Evolutionary conservation across 2,888 invertebrate genomes (phyloP).

Genomic region (Lithophane leautieri): DNA sequence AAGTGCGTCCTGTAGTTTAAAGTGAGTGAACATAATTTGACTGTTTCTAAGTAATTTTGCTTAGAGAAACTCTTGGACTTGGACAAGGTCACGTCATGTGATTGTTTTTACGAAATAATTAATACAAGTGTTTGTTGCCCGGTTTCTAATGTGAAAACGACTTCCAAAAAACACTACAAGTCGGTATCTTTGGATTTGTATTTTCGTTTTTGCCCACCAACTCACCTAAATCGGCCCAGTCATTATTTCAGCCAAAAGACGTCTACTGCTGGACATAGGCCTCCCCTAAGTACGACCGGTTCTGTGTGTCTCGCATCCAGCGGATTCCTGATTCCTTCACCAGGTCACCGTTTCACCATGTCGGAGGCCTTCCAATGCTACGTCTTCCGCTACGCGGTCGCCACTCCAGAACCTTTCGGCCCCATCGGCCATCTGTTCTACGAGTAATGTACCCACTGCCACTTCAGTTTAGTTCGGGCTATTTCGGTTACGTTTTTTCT

Average conservation of each 20-base stretch:
- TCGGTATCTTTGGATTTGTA: not conserved
- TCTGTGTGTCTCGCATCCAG: too few species aligned
- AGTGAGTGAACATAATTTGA: constrained; percentile 1
- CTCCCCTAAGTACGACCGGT: too few species aligned
- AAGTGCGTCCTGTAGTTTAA: constrained; percentile 15
- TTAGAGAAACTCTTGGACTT: not conserved
- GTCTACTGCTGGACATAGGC: too few species aligned
- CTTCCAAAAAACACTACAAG: not conserved
- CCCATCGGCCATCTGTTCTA: too few species aligned
- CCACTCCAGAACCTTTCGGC: too few species aligned
- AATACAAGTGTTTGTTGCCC: not conserved
- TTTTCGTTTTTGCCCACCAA: not conserved
- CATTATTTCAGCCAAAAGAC: not conserved
- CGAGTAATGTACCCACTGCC: too few species aligned
- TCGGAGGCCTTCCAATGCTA: too few species aligned
- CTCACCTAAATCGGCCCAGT: not conserved
- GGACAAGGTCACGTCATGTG: not conserved
- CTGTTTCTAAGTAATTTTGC: not conserved
- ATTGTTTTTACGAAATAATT: not conserved
- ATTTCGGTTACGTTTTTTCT: too few species aligned
- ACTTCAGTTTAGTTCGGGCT: too few species aligned
- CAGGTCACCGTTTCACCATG: too few species aligned
- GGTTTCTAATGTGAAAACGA: not conserved
- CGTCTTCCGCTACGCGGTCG: too few species aligned
- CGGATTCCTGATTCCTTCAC: too few species aligned